Evolutionary conservation across 2,888 invertebrate genomes (phyloP), one percentile per base, ranked within the genome.

Genomic region (Steinernema hermaphroditum): DNA sequence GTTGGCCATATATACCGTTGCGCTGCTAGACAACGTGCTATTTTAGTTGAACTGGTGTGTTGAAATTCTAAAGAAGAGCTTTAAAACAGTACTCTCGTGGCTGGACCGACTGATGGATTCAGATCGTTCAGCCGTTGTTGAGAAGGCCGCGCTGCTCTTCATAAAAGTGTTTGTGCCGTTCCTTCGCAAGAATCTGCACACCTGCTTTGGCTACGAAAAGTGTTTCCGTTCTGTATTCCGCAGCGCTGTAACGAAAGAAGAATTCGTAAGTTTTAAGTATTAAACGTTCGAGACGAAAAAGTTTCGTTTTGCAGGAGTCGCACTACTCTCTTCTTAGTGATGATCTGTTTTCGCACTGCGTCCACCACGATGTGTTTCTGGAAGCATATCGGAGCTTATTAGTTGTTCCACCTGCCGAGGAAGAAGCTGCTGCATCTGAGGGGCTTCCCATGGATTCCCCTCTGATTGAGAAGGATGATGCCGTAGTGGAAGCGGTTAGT

Each of bases 1-100:
- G 83, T 83, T n/a, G n/a, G n/a, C n/a, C n/a, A n/a, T n/a, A n/a
- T n/a, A n/a, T n/a, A n/a, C n/a, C n/a, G n/a, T n/a, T n/a, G n/a
- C n/a, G n/a, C n/a, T n/a, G n/a, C n/a, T n/a, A n/a, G 32, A 41
- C 24, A 4, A 6, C 32, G 29, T 43, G n/a, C 1, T n/a, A 2
- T 72, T 81, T 57, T 24, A 79, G 79, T 24, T 77, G 6, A 81
- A 76, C 34, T 81, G 75, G 34, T 46, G 74, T 16, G 80, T 74
- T 46, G 71, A 49, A 32, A 27, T 76, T 1, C 49, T 79, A 6
- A 71, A 79, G 19, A 68, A 37, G 29, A 54, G 75, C 29, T 19
- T 81, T 27, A 71, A 75, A 24, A 57, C 69, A 4, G 69, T 79
- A 12, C 68, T 81, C 49, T 37, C 62, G 1, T 79, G 79, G 79